These are phyloP conservation scores for Rhamnusium bicolor DNA, from an alignment of 2,888 invertebrate genomes.

Conservation along the genomic window DNA sequence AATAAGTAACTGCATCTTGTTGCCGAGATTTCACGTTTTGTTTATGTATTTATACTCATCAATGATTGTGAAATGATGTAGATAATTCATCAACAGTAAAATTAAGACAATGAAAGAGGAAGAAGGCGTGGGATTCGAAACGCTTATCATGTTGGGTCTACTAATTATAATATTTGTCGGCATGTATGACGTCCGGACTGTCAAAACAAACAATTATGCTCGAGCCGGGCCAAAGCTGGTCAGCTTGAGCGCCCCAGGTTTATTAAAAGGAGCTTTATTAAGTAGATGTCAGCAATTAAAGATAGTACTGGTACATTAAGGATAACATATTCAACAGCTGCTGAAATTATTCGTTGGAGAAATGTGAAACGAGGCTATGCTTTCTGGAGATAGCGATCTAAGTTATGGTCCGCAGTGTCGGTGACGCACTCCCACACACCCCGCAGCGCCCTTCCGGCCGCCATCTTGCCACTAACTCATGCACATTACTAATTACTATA, in stretches of 20 bases:
- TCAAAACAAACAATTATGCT: conserved; percentile 66
- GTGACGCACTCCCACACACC: conserved; percentile 69
- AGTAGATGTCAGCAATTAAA: conserved; percentile 66
- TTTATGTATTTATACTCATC: not conserved
- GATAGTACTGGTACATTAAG: conserved; percentile 62
- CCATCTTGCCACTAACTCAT: conserved; percentile 67
- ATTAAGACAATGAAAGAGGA: conserved; percentile 37
- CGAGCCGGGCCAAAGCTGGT: conserved; percentile 43
- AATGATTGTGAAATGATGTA: not conserved
- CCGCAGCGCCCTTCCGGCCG: conserved; percentile 69
- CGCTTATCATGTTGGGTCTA: conserved; percentile 26
- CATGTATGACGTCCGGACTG: conserved; percentile 57
- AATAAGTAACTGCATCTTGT: not conserved
- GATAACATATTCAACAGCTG: conserved; percentile 69
- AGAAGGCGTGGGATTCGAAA: conserved; percentile 36
- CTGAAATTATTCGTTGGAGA: conserved; percentile 68
- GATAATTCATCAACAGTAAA: conserved; percentile 12
- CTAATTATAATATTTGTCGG: conserved; percentile 44
- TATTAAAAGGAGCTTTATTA: conserved; percentile 65
- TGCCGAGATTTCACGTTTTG: not conserved
- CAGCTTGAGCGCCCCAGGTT: conserved; percentile 46
- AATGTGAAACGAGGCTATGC: conserved; percentile 66
- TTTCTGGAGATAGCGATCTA: conserved; percentile 68
- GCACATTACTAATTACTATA: conserved; percentile 52
- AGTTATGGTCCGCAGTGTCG: conserved; percentile 68